A percentile compares a stretch with the other conserved stretches of the same genome.
Conservation (phyloP, 2,113 vertebrate genomes). For the Elephantulus edwardii region DNA sequence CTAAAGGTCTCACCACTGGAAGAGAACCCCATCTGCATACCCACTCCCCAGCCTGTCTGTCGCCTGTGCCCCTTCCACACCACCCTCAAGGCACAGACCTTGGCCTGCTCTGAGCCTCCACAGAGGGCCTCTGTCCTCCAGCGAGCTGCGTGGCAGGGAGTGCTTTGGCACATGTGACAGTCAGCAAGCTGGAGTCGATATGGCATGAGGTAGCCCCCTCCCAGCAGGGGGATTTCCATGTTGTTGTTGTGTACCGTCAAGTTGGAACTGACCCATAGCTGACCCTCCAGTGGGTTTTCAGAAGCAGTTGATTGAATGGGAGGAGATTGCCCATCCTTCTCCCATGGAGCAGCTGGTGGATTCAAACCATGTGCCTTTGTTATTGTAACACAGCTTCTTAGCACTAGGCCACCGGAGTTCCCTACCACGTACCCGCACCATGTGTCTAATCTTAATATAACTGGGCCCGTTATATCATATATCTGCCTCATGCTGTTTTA, state of each 20-base stretch:
- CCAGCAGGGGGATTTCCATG: too few relatives aligned
- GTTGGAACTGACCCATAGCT: too few relatives aligned
- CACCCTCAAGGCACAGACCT: conserved; percentile 24
- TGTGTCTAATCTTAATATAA: too few relatives aligned
- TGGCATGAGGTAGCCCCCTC: background rate
- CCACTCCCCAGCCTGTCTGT: background rate
- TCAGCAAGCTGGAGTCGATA: background rate
- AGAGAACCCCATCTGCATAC: background rate
- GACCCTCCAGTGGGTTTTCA: too few relatives aligned
- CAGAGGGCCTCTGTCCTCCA: conserved; percentile 61
- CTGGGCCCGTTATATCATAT: rapidly evolving
- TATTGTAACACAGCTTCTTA: too few relatives aligned
- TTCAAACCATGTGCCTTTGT: too few relatives aligned
- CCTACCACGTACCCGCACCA: too few relatives aligned
- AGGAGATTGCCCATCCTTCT: too few relatives aligned
- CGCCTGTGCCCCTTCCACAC: background rate
- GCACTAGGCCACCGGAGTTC: too few relatives aligned
- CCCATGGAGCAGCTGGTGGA: too few relatives aligned
- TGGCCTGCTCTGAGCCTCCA: conserved; percentile 22
- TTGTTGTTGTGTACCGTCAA: too few relatives aligned
- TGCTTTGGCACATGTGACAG: background rate
- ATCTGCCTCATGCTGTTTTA: background rate
- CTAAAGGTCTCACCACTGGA: conserved; percentile 9
- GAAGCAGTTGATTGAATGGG: too few relatives aligned
- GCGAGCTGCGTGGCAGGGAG: background rate